Evolutionary conservation across 2,888 invertebrate genomes (phyloP).

Genomic region (Rhimphoctona megacephalus): DNA sequence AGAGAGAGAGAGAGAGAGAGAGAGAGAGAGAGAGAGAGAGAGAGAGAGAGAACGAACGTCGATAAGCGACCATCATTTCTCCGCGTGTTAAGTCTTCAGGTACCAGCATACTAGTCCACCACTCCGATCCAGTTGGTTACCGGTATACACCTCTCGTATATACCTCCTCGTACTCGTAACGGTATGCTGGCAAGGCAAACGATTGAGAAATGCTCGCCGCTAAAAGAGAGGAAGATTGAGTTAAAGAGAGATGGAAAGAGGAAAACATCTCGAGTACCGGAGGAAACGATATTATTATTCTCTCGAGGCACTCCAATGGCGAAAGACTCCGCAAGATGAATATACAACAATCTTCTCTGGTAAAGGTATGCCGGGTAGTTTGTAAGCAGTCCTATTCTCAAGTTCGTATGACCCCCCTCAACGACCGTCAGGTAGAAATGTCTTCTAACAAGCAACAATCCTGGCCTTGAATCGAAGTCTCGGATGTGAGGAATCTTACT

Average conservation of each 20-base stretch:
- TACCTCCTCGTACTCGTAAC: conserved; percentile 43
- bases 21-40: neutral
- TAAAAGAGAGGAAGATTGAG: conserved; percentile 20
- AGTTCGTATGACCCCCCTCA: conserved; percentile 46
- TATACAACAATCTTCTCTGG: conserved; percentile 31
- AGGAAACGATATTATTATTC: conserved; percentile 53
- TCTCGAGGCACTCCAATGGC: conserved; percentile 32
- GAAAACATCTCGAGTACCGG: conserved; percentile 44
- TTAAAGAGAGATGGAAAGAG: conserved; percentile 42
- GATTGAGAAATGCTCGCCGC: conserved; percentile 28
- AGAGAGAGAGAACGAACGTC: conserved; percentile 4
- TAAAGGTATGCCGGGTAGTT: conserved; percentile 17
- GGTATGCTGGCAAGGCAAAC: conserved; percentile 40
- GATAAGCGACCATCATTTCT: conserved; percentile 58
- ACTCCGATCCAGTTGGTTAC: conserved; percentile 41
- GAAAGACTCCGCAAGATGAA: conserved; percentile 33
- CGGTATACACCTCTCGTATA: conserved; percentile 8
- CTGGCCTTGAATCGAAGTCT: conserved; percentile 3
- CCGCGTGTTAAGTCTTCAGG: conserved; percentile 33
- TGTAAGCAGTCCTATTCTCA: conserved; percentile 38
- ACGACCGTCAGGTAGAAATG: conserved; percentile 31
- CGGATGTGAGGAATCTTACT: conserved; percentile 25
- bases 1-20: neutral
- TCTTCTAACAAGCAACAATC: conserved; percentile 35
- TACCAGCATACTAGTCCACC: conserved; percentile 47